Evolutionary conservation across 2,113 vertebrate genomes (phyloP), one percentile per base, ranked within the genome.

Genomic region (Crotalus tigris): DNA sequence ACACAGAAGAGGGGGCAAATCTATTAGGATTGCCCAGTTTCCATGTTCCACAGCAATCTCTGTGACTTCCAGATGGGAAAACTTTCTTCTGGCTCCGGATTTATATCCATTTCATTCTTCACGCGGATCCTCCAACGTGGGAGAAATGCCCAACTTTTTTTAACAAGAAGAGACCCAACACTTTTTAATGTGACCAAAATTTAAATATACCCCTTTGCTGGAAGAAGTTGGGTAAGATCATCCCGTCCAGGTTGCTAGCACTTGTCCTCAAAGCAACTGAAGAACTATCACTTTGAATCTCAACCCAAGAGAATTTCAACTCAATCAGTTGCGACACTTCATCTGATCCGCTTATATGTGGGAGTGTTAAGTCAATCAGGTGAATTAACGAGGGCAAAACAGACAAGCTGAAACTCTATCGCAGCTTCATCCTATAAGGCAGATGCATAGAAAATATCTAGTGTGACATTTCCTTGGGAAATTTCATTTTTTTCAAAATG

Each of bases 331-430:
- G 55, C 29, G 17, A 26, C 29, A 49, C 39, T 58, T 39, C 55
- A 49, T 49, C 81, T 29, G 57, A 44, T 26, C 44, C 24, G 8
- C 86, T 91, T 85, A 87, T 91, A 81, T 3, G 75, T 39, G 81
- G 55, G 85, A 86, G 39, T 86, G 58, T 87, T 51, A 87, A 59
- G 54, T 51, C 85, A 91, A 87, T 86, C 5, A n/a, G 54, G 12
- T 87, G 85, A 91, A 91, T 91, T 91, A 87, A 86, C 59, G 85
- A 91, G 21, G 33, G 81, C 29, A 87, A 59, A 58, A 59, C 49
- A 87, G 91, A 91, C 21, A 81, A 51, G 69, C 23, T 59, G 24
- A 11, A 19, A 26, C 46, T n/a, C 55, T 12, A 39, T 29, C 26
- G 55, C 39, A 53, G 89, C 7, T 26, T 54, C 75, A 51, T n/a